Conservation (phyloP, 2,888 invertebrate species). For the Panopea generosa region DNA sequence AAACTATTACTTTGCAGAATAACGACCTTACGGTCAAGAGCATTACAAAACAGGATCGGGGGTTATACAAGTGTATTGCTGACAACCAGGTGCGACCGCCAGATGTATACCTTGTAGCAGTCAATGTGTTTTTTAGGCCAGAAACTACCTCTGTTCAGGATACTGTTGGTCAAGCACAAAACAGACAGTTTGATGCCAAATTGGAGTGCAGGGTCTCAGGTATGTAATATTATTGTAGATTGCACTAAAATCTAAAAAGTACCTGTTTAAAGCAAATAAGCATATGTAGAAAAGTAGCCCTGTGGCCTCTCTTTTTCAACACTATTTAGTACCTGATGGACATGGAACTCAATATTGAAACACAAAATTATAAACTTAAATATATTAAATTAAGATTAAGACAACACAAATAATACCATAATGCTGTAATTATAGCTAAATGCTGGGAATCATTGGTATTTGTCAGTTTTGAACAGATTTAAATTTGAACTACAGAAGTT, state of each 20-base stretch:
- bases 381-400: no score
- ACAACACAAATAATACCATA: no score
- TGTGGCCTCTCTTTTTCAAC: no score
- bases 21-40: constrained; percentile 64
- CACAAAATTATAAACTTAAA: no score
- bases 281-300: no score
- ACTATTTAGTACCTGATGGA: no score
- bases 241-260: not conserved
- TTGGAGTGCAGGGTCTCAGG: constrained; percentile 83
- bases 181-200: constrained; percentile 80
- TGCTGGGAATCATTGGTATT: no score
- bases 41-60: constrained; percentile 75
- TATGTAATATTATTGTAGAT: constrained; percentile 55
- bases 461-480: no score
- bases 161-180: constrained; percentile 84
- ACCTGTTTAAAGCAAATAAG: no score
- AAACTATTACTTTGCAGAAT: constrained; percentile 71
- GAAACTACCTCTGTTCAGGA: constrained; percentile 78
- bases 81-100: constrained; percentile 84
- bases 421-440: no score
- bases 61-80: constrained; percentile 84
- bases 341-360: no score
- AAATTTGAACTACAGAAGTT: no score
- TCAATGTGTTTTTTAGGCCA: constrained; percentile 81
- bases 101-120: constrained; percentile 79